Percentiles rank a stretch among this genome's conserved stretches.
Conservation (phyloP, 2,797 vertebrate genomes). For the Cuculus canorus region DNA sequence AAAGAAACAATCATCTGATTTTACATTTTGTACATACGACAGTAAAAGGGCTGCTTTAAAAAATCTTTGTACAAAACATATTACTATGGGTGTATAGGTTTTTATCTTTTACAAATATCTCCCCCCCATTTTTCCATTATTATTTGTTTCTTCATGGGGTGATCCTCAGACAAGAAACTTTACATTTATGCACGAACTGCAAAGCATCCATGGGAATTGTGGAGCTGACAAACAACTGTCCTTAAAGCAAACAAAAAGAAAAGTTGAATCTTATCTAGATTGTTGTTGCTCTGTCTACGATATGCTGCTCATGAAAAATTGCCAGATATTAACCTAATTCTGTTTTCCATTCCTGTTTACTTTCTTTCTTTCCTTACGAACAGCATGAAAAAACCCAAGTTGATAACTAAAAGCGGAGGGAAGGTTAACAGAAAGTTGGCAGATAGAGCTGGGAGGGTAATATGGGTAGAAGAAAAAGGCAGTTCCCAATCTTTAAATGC, state of each 20-base stretch:
- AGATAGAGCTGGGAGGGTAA: background rate
- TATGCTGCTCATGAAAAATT: constrained; percentile 10
- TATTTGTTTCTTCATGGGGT: background rate
- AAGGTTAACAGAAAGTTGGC: background rate
- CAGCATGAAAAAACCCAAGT: background rate
- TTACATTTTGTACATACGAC: background rate
- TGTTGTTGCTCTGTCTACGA: background rate
- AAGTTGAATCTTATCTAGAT: background rate
- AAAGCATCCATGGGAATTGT: background rate
- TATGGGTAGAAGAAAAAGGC: background rate
- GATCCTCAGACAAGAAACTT: background rate
- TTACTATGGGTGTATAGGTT: background rate
- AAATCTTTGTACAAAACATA: background rate
- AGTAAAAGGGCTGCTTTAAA: background rate
- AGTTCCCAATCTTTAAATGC: background rate
- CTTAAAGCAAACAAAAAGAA: background rate
- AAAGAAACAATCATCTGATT: background rate
- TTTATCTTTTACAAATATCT: background rate
- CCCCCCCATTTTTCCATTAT: background rate
- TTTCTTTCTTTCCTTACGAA: background rate
- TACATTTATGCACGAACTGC: background rate
- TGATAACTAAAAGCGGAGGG: background rate
- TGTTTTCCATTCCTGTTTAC: background rate
- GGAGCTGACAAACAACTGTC: constrained; percentile 15
- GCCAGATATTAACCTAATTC: constrained; percentile 5